Percentiles rank a stretch among this genome's conserved stretches.
Evolutionary conservation across 1,140 invertebrate genomes (phyloP).

Genomic region (Colletes latitarsis): DNA sequence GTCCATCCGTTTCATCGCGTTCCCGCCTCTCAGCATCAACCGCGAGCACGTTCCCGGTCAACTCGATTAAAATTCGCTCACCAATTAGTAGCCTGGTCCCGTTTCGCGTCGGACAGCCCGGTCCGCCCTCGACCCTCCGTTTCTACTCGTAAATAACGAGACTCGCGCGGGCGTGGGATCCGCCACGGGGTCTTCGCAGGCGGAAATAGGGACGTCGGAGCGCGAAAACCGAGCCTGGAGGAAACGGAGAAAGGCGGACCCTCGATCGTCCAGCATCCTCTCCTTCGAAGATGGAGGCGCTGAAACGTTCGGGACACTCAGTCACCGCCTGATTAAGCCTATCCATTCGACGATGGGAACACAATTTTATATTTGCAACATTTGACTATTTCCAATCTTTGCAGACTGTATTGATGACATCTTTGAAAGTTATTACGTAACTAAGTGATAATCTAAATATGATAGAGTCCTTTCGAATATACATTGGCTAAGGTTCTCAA

Average conservation of each 20-base stretch:
- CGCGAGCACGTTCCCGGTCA: not conserved
- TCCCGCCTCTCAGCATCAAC: no score
- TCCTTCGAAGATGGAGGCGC: not conserved
- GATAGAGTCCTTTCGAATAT: no score
- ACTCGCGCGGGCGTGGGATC: constrained; percentile 66
- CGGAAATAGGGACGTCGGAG: not conserved
- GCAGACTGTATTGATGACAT: no score
- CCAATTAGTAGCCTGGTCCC: constrained; percentile 31
- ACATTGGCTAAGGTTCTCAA: no score
- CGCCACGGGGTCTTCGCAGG: constrained; percentile 46
- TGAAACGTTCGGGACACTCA: not conserved
- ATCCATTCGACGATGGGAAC: no score
- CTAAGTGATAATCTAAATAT: no score
- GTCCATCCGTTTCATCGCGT: not conserved
- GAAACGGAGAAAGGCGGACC: constrained; percentile 40
- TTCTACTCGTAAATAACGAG: constrained; percentile 69
- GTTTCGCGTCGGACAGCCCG: constrained; percentile 9
- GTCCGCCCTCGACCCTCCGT: constrained; percentile 45
- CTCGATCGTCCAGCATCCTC: not conserved
- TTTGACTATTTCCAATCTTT: no score
- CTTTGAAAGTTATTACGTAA: no score
- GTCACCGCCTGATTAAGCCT: not conserved
- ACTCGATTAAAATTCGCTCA: constrained; percentile 39
- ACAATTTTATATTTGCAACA: no score
- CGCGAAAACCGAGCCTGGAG: constrained; percentile 7